Conservation (phyloP, 1,140 invertebrate species). For the Apis dorsata region DNA sequence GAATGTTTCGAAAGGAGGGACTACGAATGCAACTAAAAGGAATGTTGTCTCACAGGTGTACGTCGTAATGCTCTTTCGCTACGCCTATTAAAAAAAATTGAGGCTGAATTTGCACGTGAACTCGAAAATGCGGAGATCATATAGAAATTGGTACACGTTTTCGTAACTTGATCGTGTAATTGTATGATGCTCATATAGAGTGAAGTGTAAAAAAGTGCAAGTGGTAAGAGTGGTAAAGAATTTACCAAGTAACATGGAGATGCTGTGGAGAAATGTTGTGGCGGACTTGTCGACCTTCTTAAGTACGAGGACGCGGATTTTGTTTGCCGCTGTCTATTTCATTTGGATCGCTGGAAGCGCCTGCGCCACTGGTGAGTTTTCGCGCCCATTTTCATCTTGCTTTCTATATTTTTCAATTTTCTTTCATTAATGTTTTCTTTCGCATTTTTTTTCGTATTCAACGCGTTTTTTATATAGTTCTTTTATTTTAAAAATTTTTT, state of each 20-base stretch:
- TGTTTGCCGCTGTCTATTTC: constrained; percentile 57
- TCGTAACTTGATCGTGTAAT: constrained; percentile 8
- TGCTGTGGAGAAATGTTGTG: constrained; percentile 33
- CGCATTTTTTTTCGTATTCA: no score
- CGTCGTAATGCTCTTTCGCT: constrained; percentile 39
- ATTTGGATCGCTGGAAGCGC: constrained; percentile 56
- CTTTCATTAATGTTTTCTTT: no score
- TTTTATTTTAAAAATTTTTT: no score
- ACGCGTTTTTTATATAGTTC: neutral
- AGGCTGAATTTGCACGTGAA: constrained; percentile 22
- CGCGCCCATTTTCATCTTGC: constrained; percentile 32
- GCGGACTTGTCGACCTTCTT: constrained; percentile 57
- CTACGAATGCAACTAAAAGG: constrained; percentile 46
- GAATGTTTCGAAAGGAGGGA: constrained; percentile 32
- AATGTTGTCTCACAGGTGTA: constrained; percentile 47
- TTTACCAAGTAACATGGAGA: constrained; percentile 44
- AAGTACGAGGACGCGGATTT: constrained; percentile 53
- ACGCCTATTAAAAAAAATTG: constrained; percentile 24
- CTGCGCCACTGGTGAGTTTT: constrained; percentile 62
- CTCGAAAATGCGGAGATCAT: constrained; percentile 47
- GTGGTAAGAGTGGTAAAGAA: constrained; percentile 19
- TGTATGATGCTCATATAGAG: neutral
- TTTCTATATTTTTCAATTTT: neutral
- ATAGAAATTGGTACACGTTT: constrained; percentile 19
- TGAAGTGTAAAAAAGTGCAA: constrained; percentile 31